phyloP scores from a whole-genome alignment of 2,113 vertebrate species.

The Raphicerus campestris region DNA sequence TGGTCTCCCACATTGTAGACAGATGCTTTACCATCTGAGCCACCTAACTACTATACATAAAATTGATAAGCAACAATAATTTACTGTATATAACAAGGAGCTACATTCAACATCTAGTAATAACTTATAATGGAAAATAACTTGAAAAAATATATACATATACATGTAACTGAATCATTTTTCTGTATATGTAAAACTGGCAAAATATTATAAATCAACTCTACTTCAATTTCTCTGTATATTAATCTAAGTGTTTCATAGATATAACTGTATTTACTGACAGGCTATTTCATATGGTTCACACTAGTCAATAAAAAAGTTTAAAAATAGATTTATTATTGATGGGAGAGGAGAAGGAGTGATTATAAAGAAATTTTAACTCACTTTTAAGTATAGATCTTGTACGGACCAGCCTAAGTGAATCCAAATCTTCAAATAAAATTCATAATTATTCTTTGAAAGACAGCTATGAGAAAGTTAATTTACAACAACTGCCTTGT shows the following conservation, averaged over 20 bases:
- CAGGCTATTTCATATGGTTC: background rate
- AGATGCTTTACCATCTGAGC: too few relatives aligned
- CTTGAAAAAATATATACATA: background rate
- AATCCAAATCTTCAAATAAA: background rate
- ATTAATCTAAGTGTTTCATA: background rate
- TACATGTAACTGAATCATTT: background rate
- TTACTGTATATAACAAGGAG: background rate
- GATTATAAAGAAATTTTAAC: background rate
- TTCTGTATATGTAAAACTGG: background rate
- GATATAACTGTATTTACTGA: background rate
- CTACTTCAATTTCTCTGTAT: background rate
- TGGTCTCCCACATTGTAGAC: too few relatives aligned
- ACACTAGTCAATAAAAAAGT: background rate
- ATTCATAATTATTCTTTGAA: background rate
- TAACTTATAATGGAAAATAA: background rate
- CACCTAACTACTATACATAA: background rate
- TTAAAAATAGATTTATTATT: background rate
- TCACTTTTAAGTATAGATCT: background rate
- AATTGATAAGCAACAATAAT: background rate
- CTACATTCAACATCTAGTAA: background rate
- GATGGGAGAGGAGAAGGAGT: background rate
- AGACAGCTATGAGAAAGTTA: background rate
- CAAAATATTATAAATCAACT: background rate
- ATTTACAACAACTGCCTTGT: background rate
- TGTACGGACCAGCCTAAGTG: background rate